Base-by-base conservation (phyloP, 2,888 invertebrate species). In the Pachydiplax longipennis region DNA sequence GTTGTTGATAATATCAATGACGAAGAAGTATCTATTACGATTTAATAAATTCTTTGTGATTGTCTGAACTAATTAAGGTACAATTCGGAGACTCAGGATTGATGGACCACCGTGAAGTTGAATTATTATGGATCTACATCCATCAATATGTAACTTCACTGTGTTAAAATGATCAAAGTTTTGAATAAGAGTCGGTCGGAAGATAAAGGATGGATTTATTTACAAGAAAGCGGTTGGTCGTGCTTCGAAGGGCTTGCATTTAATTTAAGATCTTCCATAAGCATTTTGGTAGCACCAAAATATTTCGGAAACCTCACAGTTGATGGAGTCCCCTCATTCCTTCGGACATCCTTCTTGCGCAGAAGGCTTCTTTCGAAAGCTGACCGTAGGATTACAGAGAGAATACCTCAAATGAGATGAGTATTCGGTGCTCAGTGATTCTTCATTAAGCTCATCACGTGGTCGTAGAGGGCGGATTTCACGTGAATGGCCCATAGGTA, bases 401-500 rank as follows among this genome's bases (percentile, higher is more conserved):
- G 37, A 12, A 81, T 5, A 12, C 35, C 80, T 18, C 22, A 18
- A 2, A 37, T 35, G 25, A 25, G 31, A 80, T 25, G 31, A 44
- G 44, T 44, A 44, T 80, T 73, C 25, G 25, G 73, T 31, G 73
- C 25, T 90, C 15, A 80, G 53, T 35, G 80, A 10, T 37, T 65
- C 25, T 65, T 40, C 93, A 96, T 95, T 40, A 95, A 93, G 91
- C 94, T 94, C 31, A 96, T 93, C 61, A 96, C 93, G 92, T 95
- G 94, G 91, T 96, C 94, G 92, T 96, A 96, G 0, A 97, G 93
- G 91, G 96, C 93, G 4, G 94, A 94, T 91, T 94, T 95, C 0
- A 95, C 95, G 93, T 96, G 95, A 22, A 95, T 95, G 22, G 95
- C 97, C 95, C 96, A 96, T 92, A 96, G 94, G 93, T 96, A 97